Evolutionary conservation across 2,888 invertebrate species (phyloP).

Genomic region (Heteromurus nitidus): DNA sequence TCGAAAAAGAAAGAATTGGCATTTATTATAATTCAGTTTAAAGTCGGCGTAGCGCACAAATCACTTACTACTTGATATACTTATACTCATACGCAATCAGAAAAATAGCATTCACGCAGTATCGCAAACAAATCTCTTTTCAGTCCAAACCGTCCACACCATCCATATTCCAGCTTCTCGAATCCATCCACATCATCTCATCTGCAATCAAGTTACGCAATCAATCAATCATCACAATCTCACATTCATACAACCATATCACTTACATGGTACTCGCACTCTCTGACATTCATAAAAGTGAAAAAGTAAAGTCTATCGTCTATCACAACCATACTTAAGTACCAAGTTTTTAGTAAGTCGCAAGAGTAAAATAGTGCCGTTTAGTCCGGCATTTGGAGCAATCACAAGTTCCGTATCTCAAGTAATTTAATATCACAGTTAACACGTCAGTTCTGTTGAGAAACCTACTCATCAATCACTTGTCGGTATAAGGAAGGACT

Average conservation of each 20-base stretch:
- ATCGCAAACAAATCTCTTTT: conserved; percentile 66
- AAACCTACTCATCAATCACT: conserved; percentile 45
- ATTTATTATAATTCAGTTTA: conserved; percentile 59
- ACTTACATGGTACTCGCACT: conserved; percentile 54
- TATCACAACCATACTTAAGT: conserved; percentile 46
- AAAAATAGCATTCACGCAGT: conserved; percentile 67
- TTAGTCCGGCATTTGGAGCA: conserved; percentile 52
- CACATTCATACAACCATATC: conserved; percentile 64
- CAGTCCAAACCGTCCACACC: conserved; percentile 64
- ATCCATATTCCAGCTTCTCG: conserved; percentile 65
- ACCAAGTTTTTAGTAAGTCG: conserved; percentile 12
- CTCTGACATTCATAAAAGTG: conserved; percentile 53
- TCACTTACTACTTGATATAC: conserved; percentile 53
- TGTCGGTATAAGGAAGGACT: conserved; percentile 49
- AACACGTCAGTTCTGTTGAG: conserved; percentile 57
- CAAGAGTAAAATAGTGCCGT: conserved; percentile 29
- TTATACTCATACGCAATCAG: conserved; percentile 64
- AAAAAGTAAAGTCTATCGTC: conserved; percentile 25
- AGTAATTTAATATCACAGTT: conserved; percentile 53
- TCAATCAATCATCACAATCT: conserved; percentile 71
- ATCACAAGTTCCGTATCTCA: conserved; percentile 37
- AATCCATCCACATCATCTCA: conserved; percentile 72
- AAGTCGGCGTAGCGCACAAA: conserved; percentile 61
- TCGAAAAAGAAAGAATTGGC: conserved; percentile 59
- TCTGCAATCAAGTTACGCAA: conserved; percentile 73